A percentile compares a stretch with the other conserved stretches of the same genome.
Conservation (phyloP, 2,888 invertebrate species). For the Augochlorella aurata region DNA sequence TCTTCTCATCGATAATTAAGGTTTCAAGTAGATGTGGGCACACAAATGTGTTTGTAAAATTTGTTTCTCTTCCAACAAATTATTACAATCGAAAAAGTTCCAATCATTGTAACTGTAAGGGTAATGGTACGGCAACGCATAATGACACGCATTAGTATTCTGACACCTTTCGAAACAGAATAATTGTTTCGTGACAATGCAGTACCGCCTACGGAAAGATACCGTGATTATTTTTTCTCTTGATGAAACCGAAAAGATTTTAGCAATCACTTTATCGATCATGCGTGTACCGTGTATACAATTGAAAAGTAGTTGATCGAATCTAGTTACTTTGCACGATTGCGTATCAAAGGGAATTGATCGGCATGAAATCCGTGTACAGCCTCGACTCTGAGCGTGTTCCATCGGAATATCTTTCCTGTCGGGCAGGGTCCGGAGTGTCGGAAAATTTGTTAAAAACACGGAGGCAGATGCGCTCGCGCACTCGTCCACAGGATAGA, state of each 20-base stretch:
- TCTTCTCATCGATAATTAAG: too few species aligned
- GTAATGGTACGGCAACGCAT: too few species aligned
- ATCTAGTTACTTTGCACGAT: neutral
- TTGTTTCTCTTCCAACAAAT: too few species aligned
- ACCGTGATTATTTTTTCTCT: neutral
- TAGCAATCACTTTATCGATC: neutral
- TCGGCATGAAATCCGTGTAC: neutral
- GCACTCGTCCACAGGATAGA: slow-evolving; percentile 30
- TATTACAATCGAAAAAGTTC: too few species aligned
- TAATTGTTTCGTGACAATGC: too few species aligned
- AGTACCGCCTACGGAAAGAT: neutral
- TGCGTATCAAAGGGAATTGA: neutral
- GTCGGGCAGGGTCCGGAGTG: slow-evolving; percentile 29
- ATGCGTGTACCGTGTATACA: neutral
- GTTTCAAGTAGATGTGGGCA: too few species aligned
- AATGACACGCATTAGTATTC: too few species aligned
- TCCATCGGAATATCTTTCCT: slow-evolving; percentile 32
- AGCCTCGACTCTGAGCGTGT: neutral
- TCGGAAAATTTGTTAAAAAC: slow-evolving; percentile 45
- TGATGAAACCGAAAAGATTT: neutral
- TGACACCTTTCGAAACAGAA: too few species aligned
- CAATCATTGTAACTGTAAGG: too few species aligned
- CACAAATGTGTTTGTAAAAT: too few species aligned
- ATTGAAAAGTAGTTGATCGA: neutral
- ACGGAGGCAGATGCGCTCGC: slow-evolving; percentile 1